A percentile compares a stretch with the other conserved stretches of the same genome.
Conservation (phyloP, 1,140 invertebrate genomes). For the Neodiprion pinetum region DNA sequence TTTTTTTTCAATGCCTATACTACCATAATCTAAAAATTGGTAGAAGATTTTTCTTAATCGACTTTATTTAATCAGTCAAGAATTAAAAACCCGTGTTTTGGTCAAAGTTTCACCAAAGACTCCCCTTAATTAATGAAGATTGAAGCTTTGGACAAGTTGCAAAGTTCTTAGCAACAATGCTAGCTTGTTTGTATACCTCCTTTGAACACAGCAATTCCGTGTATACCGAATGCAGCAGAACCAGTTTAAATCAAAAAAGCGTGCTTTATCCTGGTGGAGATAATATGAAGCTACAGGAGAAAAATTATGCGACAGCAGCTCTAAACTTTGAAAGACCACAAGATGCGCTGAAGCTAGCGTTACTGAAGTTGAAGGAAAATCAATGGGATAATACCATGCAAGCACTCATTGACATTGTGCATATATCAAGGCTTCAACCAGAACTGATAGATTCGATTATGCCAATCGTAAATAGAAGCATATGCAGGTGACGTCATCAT, state of each 20-base stretch:
- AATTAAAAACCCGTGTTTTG: too few species aligned
- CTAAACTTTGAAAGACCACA: conserved; percentile 24
- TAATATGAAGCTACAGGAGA: conserved; percentile 17
- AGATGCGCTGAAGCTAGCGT: conserved; percentile 26
- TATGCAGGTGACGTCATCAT: conserved; percentile 24
- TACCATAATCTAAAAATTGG: too few species aligned
- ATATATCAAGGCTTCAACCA: conserved; percentile 31
- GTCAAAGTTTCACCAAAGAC: too few species aligned
- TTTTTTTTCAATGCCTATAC: too few species aligned
- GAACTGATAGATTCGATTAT: conserved; percentile 35
- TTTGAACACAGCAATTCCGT: background rate
- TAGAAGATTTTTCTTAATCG: too few species aligned
- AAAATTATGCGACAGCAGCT: conserved; percentile 11
- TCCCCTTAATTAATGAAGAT: too few species aligned
- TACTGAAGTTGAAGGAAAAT: conserved; percentile 29
- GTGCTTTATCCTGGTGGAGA: background rate
- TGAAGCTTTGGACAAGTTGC: too few species aligned
- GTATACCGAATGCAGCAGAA: conserved; percentile 8
- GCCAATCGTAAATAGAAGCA: conserved; percentile 32
- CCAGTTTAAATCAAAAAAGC: background rate
- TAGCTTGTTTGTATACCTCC: too few species aligned
- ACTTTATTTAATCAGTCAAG: too few species aligned
- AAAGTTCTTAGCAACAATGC: too few species aligned
- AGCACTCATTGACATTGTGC: conserved; percentile 29
- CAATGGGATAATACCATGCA: conserved; percentile 29